phyloP scores from a whole-genome alignment of 2,888 invertebrate genomes.

The Drosophila melanosoma region DNA sequence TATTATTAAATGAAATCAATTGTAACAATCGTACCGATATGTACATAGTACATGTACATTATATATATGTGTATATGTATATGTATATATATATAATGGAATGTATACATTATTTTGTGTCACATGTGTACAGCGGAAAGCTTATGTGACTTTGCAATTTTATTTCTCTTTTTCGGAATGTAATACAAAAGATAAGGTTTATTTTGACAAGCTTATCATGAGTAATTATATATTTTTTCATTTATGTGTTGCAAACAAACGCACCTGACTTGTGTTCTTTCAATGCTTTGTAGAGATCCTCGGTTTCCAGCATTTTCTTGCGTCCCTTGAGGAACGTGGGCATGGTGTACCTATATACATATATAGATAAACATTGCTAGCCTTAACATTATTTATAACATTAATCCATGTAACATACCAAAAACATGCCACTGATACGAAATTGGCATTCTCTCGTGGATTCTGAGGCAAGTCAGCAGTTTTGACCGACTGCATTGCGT shows the following conservation, averaged over 20 bases:
- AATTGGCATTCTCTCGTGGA: slow-evolving; percentile 87
- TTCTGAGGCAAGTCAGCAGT: slow-evolving; percentile 85
- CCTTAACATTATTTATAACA: neutral
- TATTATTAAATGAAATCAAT: slow-evolving; percentile 37
- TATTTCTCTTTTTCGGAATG: neutral
- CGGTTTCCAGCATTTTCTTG: slow-evolving; percentile 89
- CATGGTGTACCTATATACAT: slow-evolving; percentile 89
- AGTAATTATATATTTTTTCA: neutral
- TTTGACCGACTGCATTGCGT: slow-evolving; percentile 84
- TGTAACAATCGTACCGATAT: slow-evolving; percentile 16
- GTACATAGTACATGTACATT: neutral
- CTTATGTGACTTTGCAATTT: neutral
- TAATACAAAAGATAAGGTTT: neutral
- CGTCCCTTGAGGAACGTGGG: slow-evolving; percentile 91
- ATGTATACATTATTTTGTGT: neutral
- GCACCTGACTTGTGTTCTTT: slow-evolving; percentile 88
- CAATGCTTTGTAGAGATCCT: slow-evolving; percentile 91
- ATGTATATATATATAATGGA: too few species aligned
- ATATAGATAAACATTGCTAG: neutral
- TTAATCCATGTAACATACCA: slow-evolving; percentile 82
- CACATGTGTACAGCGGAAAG: neutral
- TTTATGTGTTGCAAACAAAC: slow-evolving; percentile 14
- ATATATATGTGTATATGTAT: neutral
- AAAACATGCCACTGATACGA: slow-evolving; percentile 88
- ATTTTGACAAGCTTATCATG: neutral